Conservation (phyloP, 23 tunicate genomes). For the Halocynthia roretzi region DNA sequence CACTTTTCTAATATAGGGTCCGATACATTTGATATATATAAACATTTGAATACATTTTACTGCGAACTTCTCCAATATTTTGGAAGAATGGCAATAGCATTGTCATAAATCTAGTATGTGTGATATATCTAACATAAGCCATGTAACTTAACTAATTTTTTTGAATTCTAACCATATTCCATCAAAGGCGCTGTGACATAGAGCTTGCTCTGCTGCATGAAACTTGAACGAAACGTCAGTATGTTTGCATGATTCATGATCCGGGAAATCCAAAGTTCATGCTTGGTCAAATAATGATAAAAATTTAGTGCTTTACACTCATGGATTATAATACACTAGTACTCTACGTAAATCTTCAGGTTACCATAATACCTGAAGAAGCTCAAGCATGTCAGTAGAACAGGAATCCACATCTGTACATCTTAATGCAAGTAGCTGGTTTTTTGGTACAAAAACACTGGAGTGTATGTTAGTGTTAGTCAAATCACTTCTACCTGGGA, state of each 20-base stretch:
- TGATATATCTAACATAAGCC: background rate
- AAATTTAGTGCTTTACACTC: no score
- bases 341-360: background rate
- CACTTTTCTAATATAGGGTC: no score
- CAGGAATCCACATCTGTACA: slow-evolving; percentile 12
- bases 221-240: slow-evolving; percentile 27
- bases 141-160: background rate
- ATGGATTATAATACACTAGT: no score
- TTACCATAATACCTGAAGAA: slow-evolving; percentile 13
- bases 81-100: no score
- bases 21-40: no score
- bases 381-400: background rate
- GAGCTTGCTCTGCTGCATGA: slow-evolving; percentile 26
- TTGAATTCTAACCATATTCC: slow-evolving; percentile 43
- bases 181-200: slow-evolving; percentile 42
- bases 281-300: background rate
- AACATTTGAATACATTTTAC: no score
- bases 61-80: no score
- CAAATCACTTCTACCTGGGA: no score
- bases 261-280: slow-evolving; percentile 34
- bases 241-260: slow-evolving; percentile 42
- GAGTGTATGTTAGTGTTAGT: no score
- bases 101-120: background rate
- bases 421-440: background rate
- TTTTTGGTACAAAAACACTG: no score